Conservation (phyloP, 2,113 vertebrate genomes). For the Atherinomorus stipes region DNA sequence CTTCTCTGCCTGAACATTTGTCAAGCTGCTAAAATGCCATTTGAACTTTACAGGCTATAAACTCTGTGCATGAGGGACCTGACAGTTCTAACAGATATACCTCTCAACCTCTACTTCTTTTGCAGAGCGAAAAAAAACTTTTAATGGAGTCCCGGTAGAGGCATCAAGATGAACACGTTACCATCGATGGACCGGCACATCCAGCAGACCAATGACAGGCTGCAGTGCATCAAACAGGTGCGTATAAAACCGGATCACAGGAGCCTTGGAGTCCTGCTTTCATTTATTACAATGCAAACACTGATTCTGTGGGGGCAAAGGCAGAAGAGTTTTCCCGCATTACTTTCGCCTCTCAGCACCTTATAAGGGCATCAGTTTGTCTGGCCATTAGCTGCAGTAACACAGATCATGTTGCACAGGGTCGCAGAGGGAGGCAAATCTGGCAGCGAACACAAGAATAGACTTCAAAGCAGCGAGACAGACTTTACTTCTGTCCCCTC, state of each 20-base stretch:
- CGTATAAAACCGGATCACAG: constrained; percentile 11
- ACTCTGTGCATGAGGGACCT: constrained; percentile 28
- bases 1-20: constrained; percentile 40
- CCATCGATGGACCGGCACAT: constrained; percentile 99
- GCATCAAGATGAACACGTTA: constrained; percentile 97
- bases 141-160: constrained; percentile 99
- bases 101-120: constrained; percentile 36
- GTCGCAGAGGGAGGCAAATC: constrained; percentile 62
- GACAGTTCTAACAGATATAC: constrained; percentile 48
- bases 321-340: constrained; percentile 24
- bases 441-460: constrained; percentile 55
- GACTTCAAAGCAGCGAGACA: constrained; percentile 70
- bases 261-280: not conserved
- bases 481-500: constrained; percentile 13
- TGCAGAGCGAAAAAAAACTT: constrained; percentile 87
- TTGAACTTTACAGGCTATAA: constrained; percentile 57
- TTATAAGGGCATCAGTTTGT: constrained; percentile 80
- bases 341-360: constrained; percentile 50
- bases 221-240: constrained; percentile 99
- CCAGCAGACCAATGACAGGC: constrained; percentile 99
- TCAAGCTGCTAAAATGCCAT: constrained; percentile 54
- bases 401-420: constrained; percentile 77
- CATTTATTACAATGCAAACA: not conserved
- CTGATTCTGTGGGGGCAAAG: constrained; percentile 12
- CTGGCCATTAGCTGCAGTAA: constrained; percentile 76